Evolutionary conservation across 2,113 vertebrate genomes (phyloP).

Genomic region (Leptosomus discolor): DNA sequence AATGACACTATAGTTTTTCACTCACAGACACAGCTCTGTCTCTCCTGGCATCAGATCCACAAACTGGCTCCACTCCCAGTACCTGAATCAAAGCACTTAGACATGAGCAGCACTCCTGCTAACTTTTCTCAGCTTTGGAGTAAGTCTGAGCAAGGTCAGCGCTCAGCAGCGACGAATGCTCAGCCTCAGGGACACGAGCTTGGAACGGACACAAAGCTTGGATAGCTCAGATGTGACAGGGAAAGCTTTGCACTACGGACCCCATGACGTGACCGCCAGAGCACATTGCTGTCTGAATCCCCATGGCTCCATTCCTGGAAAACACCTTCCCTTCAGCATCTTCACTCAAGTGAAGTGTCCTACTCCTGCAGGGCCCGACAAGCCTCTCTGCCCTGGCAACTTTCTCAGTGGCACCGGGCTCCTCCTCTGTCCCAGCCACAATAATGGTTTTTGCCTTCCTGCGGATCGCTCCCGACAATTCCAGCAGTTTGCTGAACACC

Average conservation of each 20-base stretch:
- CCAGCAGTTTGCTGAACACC: fast-evolving
- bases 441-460: fast-evolving
- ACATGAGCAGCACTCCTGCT: not conserved
- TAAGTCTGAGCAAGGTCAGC: not conserved
- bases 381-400: not conserved
- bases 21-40: not conserved
- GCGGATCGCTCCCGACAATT: fast-evolving
- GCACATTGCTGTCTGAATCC: not conserved
- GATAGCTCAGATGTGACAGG: not conserved
- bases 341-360: not conserved
- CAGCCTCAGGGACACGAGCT: fast-evolving
- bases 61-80: not conserved
- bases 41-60: not conserved
- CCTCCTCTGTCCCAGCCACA: not conserved
- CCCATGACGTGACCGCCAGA: not conserved
- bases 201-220: fast-evolving
- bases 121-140: not conserved
- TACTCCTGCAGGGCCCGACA: not conserved
- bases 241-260: not conserved
- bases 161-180: fast-evolving
- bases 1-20: not conserved
- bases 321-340: not conserved
- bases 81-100: not conserved
- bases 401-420: not conserved
- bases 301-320: not conserved